Base-by-base conservation (phyloP, 2,797 vertebrate species). In the Rhabdophis nuchalis region DNA sequence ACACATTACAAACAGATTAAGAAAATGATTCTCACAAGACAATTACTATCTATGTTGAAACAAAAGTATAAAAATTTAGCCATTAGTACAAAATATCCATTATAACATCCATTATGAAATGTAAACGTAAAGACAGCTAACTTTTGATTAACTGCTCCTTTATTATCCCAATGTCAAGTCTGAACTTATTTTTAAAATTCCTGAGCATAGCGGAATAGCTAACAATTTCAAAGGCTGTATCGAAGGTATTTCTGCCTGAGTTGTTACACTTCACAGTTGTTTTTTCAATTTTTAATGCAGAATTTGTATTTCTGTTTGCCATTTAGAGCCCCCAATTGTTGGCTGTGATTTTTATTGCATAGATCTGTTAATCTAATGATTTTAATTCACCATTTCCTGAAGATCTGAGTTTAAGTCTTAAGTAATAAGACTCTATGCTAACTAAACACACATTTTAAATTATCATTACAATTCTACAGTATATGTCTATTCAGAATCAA, bases 161-260 rank as follows among this genome's bases (percentile, higher is more conserved):
- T 93, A 94, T 90, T 86, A 91, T 23, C 94, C 89, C 46, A 32
- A 90, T 89, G 77, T 91, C 58, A 92, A 56, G 60, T 0, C 50
- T 82, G 41, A 56, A 12, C 61, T 54, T 77, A 87, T 36, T 93
- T 90, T 25, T 60, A 58, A 90, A 88, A 86, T 93, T 96, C 94
- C 96, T 97, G 96, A 97, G 95, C 90, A 56, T 13, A 95, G 88
- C 1, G 29, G 50, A 89, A 90, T 32, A 29, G 0, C 20, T 10
- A 90, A 52, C n/a, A 18, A 41, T 87, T 87, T 87, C 64, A 54
- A 86, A 86, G 56, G 32, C 56, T 89, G 88, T 53, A 89, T 60
- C 13, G 46, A 77, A 77, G 60, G 53, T 60, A 57, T 52, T 53
- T 18, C 52, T 60, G 29, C 61, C 53, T 60, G 41, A 72, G 46